Conservation (phyloP, 2,888 invertebrate genomes). For the Drosophila ustulata region DNA sequence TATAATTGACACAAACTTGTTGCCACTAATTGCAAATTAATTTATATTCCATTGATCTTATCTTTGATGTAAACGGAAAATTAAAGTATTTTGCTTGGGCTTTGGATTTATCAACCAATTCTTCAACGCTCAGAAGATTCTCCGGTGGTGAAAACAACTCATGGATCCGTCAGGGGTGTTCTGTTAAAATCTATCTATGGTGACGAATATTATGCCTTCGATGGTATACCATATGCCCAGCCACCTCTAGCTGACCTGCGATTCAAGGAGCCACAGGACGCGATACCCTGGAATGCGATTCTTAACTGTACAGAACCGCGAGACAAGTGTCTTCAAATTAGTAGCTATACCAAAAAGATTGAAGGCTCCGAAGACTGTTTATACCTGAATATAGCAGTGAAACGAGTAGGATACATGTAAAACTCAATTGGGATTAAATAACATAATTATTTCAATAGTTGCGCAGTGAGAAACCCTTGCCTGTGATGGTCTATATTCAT, state of each 20-base stretch:
- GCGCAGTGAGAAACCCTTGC: conserved; percentile 42
- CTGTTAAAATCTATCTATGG: too few species aligned
- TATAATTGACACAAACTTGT: too few species aligned
- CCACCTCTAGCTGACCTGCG: conserved; percentile 63
- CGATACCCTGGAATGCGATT: conserved; percentile 4
- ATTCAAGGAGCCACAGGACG: too few species aligned
- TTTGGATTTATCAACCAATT: too few species aligned
- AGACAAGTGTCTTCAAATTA: conserved; percentile 63
- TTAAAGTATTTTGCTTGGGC: too few species aligned
- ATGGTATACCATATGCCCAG: conserved; percentile 49
- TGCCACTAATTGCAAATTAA: too few species aligned
- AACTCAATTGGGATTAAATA: background rate
- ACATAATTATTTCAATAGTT: conserved; percentile 41
- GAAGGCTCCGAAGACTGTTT: conserved; percentile 80
- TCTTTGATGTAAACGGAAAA: background rate
- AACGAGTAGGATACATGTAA: conserved; percentile 40
- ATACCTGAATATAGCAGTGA: conserved; percentile 74
- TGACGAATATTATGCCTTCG: too few species aligned
- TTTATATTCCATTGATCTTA: too few species aligned
- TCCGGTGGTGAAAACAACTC: conserved; percentile 50
- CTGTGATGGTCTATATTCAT: conserved; percentile 74
- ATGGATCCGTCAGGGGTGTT: conserved; percentile 66
- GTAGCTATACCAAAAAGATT: conserved; percentile 55
- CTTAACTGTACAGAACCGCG: conserved; percentile 60
- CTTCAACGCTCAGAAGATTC: too few species aligned